A percentile compares a stretch with the other conserved stretches of the same genome.
Conservation (phyloP, 2,888 invertebrate species). For the Amiota minor region DNA sequence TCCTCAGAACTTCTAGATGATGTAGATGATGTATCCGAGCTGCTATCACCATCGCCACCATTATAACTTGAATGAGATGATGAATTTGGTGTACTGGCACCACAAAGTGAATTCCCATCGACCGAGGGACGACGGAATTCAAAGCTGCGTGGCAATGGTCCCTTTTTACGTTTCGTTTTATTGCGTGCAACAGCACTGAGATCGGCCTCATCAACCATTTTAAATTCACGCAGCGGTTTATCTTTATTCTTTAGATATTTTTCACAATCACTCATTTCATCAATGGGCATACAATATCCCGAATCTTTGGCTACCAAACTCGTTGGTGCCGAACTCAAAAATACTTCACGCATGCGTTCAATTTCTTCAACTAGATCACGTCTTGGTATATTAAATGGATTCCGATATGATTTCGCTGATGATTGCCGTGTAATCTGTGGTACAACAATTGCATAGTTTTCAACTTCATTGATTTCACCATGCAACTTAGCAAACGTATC, state of each 20-base stretch:
- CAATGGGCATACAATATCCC: constrained; percentile 94
- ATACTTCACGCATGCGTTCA: constrained; percentile 94
- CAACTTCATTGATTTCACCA: constrained; percentile 90
- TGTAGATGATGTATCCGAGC: constrained; percentile 62
- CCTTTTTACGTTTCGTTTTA: constrained; percentile 79
- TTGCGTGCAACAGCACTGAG: too few species aligned
- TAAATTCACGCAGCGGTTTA: constrained; percentile 93
- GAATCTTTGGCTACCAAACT: constrained; percentile 89
- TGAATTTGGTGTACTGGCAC: constrained; percentile 62
- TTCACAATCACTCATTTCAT: constrained; percentile 99
- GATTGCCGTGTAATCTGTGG: constrained; percentile 76
- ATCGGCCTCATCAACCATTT: constrained; percentile 99
- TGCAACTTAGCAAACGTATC: constrained; percentile 88
- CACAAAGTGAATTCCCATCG: constrained; percentile 54
- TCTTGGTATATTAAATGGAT: constrained; percentile 96
- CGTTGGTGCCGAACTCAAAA: constrained; percentile 85
- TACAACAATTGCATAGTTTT: constrained; percentile 86
- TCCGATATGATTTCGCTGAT: constrained; percentile 83
- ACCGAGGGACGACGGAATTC: constrained; percentile 71
- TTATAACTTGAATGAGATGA: constrained; percentile 46
- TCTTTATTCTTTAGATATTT: constrained; percentile 96
- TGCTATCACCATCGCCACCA: constrained; percentile 60
- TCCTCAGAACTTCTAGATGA: constrained; percentile 46
- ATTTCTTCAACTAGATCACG: constrained; percentile 92
- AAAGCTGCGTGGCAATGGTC: constrained; percentile 77